Evolutionary conservation across 2,888 invertebrate species (phyloP).

Genomic region (Drosophila borealis): DNA sequence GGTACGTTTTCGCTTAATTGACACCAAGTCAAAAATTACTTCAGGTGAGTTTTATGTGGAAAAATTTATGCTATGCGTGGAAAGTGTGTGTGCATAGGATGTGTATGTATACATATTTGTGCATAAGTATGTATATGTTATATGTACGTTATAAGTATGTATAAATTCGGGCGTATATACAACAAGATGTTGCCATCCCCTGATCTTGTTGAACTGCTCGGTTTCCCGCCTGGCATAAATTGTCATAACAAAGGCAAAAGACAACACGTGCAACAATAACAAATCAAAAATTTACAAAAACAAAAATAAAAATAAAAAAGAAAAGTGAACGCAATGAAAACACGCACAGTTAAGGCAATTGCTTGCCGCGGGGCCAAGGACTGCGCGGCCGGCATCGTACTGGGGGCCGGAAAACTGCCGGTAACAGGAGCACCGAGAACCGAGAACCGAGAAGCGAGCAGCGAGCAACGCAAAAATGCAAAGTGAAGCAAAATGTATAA

Average conservation of each 20-base stretch:
- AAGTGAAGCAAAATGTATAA: slow-evolving; percentile 74
- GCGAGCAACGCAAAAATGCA: slow-evolving; percentile 45
- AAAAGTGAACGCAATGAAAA: slow-evolving; percentile 55
- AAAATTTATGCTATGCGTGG: not conserved
- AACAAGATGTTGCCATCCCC: not conserved
- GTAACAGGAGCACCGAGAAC: slow-evolving; percentile 37
- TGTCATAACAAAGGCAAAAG: slow-evolving; percentile 77
- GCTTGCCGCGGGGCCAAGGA: slow-evolving; percentile 17
- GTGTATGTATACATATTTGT: not conserved
- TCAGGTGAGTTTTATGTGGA: slow-evolving; percentile 11
- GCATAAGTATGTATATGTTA: not conserved
- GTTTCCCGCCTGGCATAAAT: slow-evolving; percentile 69
- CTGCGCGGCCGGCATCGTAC: slow-evolving; percentile 1
- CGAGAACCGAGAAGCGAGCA: slow-evolving; percentile 21
- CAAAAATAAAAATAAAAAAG: slow-evolving; percentile 37
- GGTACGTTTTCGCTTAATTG: slow-evolving; percentile 5
- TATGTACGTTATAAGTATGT: too few relatives aligned
- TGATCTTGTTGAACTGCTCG: slow-evolving; percentile 21
- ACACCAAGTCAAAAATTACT: not conserved
- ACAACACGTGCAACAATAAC: slow-evolving; percentile 82
- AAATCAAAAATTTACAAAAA: slow-evolving; percentile 78
- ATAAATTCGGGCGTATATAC: too few relatives aligned
- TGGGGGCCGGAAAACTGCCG: slow-evolving; percentile 38
- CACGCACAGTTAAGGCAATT: slow-evolving; percentile 47
- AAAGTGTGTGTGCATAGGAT: not conserved